These are phyloP conservation scores for Lamellibrachia luymesi DNA, from an alignment of 1,140 invertebrate genomes.

Conservation along the genomic window DNA sequence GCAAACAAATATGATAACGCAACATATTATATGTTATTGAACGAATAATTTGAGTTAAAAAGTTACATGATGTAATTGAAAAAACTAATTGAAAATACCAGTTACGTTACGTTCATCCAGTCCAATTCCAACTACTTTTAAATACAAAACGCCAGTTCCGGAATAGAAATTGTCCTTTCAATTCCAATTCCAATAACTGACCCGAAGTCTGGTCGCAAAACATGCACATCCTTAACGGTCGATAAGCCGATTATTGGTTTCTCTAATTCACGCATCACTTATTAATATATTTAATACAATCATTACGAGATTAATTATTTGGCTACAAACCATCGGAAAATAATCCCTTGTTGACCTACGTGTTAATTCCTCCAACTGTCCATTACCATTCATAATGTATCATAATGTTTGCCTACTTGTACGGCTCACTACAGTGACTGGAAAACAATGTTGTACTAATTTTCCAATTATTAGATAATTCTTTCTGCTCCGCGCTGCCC, in stretches of 20 bases:
- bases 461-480: neutral
- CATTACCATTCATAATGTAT: neutral
- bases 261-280: neutral
- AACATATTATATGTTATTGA: too few species aligned
- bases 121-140: too few species aligned
- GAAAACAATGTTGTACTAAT: neutral
- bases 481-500: neutral
- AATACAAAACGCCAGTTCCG: too few species aligned
- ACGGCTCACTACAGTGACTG: neutral
- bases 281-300: neutral
- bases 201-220: neutral
- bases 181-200: neutral
- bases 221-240: neutral
- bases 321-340: neutral
- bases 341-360: neutral
- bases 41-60: too few species aligned
- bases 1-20: too few species aligned
- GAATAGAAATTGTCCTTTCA: too few species aligned
- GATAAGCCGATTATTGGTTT: neutral
- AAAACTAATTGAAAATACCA: too few species aligned
- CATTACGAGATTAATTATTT: neutral
- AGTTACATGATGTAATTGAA: too few species aligned
- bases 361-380: neutral
- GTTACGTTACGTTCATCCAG: too few species aligned
- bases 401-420: neutral